phyloP scores from a whole-genome alignment of 2,888 invertebrate genomes.

The Parnassius orleans region DNA sequence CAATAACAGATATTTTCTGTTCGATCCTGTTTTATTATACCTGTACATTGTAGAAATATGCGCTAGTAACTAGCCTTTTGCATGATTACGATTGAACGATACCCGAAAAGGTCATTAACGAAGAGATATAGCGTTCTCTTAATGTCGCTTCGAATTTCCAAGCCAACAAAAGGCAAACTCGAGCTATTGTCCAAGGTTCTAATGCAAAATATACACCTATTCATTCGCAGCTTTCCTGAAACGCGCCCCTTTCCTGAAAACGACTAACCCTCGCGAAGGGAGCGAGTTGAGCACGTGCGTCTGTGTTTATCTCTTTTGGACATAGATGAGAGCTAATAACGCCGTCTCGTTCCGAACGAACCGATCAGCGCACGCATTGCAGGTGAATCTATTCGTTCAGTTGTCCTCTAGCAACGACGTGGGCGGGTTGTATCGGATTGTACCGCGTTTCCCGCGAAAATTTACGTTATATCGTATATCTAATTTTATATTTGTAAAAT shows the following conservation, averaged over 20 bases:
- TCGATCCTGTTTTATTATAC: too few species aligned
- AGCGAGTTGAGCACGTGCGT: constrained; percentile 69
- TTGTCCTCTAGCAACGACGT: constrained; percentile 57
- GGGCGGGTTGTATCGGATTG: constrained; percentile 52
- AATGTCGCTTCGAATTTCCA: constrained; percentile 52
- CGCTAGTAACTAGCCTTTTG: too few species aligned
- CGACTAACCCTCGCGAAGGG: constrained; percentile 57
- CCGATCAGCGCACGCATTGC: constrained; percentile 78
- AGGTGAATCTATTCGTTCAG: constrained; percentile 67
- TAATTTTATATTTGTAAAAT: neutral
- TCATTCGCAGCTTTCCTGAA: constrained; percentile 68
- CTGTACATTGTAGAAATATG: too few species aligned
- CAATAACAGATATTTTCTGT: too few species aligned
- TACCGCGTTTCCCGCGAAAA: constrained; percentile 71
- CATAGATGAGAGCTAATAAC: constrained; percentile 29
- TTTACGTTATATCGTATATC: constrained; percentile 49
- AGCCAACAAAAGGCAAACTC: constrained; percentile 58
- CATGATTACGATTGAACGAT: neutral
- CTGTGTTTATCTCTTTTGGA: constrained; percentile 44
- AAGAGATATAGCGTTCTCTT: constrained; percentile 43
- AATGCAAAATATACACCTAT: constrained; percentile 68
- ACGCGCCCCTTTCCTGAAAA: constrained; percentile 71
- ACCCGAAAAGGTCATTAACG: constrained; percentile 41
- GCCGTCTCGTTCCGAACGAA: constrained; percentile 47
- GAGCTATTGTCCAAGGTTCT: constrained; percentile 56